Conservation (phyloP, 2,888 invertebrate genomes). For the Nomada lathburiana region DNA sequence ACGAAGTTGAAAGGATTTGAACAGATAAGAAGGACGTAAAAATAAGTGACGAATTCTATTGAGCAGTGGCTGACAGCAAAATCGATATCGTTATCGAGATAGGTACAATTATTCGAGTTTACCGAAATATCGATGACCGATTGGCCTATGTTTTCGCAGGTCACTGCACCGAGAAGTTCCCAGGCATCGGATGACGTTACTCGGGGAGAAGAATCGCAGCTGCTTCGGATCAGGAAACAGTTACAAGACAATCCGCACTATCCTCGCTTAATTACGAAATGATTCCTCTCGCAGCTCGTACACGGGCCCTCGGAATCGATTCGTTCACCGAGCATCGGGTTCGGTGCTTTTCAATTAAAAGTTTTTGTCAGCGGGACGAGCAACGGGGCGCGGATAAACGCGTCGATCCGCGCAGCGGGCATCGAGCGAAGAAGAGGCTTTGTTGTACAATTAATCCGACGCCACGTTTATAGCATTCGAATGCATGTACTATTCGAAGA, state of each 20-base stretch:
- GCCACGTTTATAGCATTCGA: slow-evolving; percentile 1
- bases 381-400: slow-evolving; percentile 1
- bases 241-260: slow-evolving; percentile 36
- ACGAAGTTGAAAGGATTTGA: too few species aligned
- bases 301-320: slow-evolving; percentile 38
- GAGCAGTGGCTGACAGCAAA: too few species aligned
- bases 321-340: slow-evolving; percentile 29
- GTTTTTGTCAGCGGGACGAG: slow-evolving; percentile 18
- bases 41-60: neutral
- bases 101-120: too few species aligned
- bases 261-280: slow-evolving; percentile 51
- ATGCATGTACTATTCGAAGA: slow-evolving; percentile 4
- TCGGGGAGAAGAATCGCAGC: slow-evolving; percentile 14
- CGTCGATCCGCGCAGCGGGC: neutral
- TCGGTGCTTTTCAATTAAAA: slow-evolving; percentile 50
- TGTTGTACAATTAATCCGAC: slow-evolving; percentile 29
- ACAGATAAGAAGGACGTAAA: too few species aligned
- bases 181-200: slow-evolving; percentile 7
- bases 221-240: slow-evolving; percentile 9
- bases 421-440: neutral
- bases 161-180: too few species aligned
- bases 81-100: too few species aligned
- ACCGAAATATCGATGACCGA: too few species aligned
- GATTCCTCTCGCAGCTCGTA: slow-evolving; percentile 12
- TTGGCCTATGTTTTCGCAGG: too few species aligned